A percentile compares a stretch with the other conserved stretches of the same genome.
Evolutionary conservation across 2,797 vertebrate genomes (phyloP).

Genomic region (Menidia menidia): DNA sequence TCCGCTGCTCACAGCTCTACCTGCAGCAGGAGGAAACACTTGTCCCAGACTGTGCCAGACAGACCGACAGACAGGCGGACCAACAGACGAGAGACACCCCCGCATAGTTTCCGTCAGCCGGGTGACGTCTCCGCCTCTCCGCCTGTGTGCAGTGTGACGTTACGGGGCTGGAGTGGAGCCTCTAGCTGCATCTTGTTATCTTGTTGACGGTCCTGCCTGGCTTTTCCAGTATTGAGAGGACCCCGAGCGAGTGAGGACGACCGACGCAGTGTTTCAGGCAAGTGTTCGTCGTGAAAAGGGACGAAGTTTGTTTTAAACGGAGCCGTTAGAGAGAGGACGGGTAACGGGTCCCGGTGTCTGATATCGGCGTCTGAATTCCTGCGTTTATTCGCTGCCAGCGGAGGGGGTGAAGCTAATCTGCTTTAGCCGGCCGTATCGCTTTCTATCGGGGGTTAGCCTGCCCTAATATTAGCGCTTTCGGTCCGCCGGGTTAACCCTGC

Average conservation of each 20-base stretch:
- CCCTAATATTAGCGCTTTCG: slow-evolving; percentile 33
- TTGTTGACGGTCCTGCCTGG: slow-evolving; percentile 79
- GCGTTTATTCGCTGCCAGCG: slow-evolving; percentile 21
- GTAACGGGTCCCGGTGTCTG: background rate
- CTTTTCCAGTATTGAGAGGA: slow-evolving; percentile 74
- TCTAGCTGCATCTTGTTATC: slow-evolving; percentile 81
- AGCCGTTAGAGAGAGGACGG: background rate
- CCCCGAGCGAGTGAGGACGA: slow-evolving; percentile 60
- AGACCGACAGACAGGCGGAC: slow-evolving; percentile 47
- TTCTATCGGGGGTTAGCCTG: slow-evolving; percentile 47
- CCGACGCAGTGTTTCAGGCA: slow-evolving; percentile 59
- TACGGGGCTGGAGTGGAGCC: slow-evolving; percentile 76
- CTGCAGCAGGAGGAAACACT: slow-evolving; percentile 53
- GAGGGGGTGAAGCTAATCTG: slow-evolving; percentile 46
- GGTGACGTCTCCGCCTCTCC: slow-evolving; percentile 83
- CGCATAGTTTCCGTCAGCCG: slow-evolving; percentile 83
- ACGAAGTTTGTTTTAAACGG: background rate
- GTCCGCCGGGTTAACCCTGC: slow-evolving; percentile 24
- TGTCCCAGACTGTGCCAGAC: slow-evolving; percentile 40
- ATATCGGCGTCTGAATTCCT: slow-evolving; percentile 26
- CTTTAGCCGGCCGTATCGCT: slow-evolving; percentile 49
- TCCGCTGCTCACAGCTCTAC: slow-evolving; percentile 21
- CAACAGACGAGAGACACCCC: slow-evolving; percentile 79
- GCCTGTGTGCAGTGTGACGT: slow-evolving; percentile 83
- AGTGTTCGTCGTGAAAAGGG: slow-evolving; percentile 43